Conservation (phyloP, 2,888 invertebrate species). For the Cistogaster globosa region DNA sequence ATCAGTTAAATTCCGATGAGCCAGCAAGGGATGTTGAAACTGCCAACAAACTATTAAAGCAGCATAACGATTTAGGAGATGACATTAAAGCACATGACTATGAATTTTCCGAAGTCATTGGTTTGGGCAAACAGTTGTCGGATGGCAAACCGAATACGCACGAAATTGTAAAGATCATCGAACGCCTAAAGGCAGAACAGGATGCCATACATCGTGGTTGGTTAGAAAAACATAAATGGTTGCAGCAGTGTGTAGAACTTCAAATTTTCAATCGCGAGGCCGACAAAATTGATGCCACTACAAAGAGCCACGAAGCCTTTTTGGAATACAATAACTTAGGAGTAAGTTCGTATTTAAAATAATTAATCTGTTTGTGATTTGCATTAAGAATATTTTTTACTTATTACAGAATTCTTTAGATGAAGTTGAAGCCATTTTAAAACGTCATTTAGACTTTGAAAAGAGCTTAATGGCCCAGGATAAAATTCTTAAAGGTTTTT, state of each 20-base stretch:
- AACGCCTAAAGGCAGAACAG: constrained; percentile 89
- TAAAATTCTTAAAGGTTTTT: constrained; percentile 92
- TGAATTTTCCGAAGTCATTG: constrained; percentile 92
- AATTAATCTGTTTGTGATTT: not conserved
- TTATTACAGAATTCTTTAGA: constrained; percentile 89
- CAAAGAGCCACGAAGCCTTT: constrained; percentile 96
- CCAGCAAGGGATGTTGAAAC: constrained; percentile 95
- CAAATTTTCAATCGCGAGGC: constrained; percentile 97
- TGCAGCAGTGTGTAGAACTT: constrained; percentile 94
- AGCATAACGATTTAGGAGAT: constrained; percentile 94
- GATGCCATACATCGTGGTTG: constrained; percentile 91
- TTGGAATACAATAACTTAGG: constrained; percentile 94
- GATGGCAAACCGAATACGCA: constrained; percentile 89
- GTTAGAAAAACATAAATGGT: constrained; percentile 92
- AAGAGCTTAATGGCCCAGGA: constrained; percentile 96
- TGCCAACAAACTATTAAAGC: constrained; percentile 94
- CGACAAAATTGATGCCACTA: constrained; percentile 97
- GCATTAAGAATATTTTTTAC: not conserved
- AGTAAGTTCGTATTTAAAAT: constrained; percentile 83
- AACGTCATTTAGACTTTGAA: constrained; percentile 96
- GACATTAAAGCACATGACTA: constrained; percentile 95
- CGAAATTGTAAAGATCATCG: constrained; percentile 90
- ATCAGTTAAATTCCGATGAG: constrained; percentile 90
- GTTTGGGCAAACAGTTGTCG: constrained; percentile 90
- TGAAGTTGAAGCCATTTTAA: constrained; percentile 95